Evolutionary conservation across 2,888 invertebrate genomes (phyloP).

Genomic region (Limnephilus lunatus): DNA sequence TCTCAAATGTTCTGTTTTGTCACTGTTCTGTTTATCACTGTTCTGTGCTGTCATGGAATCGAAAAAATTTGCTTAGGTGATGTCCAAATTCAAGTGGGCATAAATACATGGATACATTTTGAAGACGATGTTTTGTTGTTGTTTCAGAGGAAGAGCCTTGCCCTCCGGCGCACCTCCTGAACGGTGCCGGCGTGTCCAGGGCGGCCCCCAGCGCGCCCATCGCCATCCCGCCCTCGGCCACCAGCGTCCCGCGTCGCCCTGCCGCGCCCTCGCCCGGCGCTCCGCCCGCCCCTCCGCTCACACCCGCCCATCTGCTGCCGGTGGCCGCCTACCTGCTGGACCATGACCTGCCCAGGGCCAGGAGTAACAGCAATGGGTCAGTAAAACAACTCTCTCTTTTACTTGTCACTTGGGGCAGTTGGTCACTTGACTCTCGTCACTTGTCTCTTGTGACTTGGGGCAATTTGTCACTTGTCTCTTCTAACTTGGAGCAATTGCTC

Average conservation of each 20-base stretch:
- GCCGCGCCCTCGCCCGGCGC: slow-evolving; percentile 68
- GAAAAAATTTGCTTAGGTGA: neutral
- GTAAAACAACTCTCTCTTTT: slow-evolving; percentile 52
- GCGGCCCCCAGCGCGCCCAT: slow-evolving; percentile 72
- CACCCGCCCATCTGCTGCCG: slow-evolving; percentile 69
- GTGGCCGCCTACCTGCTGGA: slow-evolving; percentile 41
- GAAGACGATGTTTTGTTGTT: neutral
- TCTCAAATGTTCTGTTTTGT: no score
- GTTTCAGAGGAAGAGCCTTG: slow-evolving; percentile 71
- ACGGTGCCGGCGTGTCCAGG: slow-evolving; percentile 65
- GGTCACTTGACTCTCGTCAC: no score
- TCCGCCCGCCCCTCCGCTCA: slow-evolving; percentile 65
- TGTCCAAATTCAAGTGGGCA: neutral
- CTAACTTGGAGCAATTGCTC: no score
- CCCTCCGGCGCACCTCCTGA: slow-evolving; percentile 67
- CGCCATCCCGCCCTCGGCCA: slow-evolving; percentile 72
- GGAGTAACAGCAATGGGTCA: slow-evolving; percentile 76
- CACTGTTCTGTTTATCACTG: no score
- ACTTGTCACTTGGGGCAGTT: neutral
- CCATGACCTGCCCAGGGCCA: slow-evolving; percentile 77
- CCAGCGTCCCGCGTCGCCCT: slow-evolving; percentile 70
- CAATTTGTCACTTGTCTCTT: no score
- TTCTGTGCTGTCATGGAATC: no score
- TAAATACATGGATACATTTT: neutral
- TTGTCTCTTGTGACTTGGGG: no score